Conservation (phyloP, 2,113 vertebrate genomes). For the Pelmatolapia mariae region DNA sequence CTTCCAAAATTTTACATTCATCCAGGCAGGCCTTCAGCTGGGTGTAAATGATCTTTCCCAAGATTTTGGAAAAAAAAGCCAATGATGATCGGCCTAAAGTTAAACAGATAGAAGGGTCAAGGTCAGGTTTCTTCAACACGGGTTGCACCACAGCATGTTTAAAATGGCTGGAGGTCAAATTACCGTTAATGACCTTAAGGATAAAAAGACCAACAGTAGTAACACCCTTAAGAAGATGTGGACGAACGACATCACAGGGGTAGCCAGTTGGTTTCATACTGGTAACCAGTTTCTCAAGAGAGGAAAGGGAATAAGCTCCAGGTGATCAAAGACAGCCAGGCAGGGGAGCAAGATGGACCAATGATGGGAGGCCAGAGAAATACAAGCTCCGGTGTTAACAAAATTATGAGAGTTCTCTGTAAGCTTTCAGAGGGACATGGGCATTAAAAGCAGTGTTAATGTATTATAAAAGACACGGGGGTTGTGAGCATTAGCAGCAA, state of each 20-base stretch:
- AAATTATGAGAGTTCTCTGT: neutral
- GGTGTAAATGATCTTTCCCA: neutral
- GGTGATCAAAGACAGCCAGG: neutral
- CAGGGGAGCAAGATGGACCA: neutral
- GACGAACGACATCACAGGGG: neutral
- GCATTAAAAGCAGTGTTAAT: neutral
- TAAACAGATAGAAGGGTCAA: neutral
- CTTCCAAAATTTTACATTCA: neutral
- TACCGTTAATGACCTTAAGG: neutral
- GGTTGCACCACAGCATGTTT: neutral
- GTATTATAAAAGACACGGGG: neutral
- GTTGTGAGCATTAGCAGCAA: neutral
- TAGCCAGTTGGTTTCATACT: neutral
- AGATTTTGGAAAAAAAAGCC: rapidly evolving
- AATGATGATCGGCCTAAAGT: neutral
- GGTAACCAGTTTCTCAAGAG: neutral
- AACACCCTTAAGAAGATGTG: neutral
- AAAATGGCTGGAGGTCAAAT: neutral
- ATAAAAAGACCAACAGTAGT: neutral
- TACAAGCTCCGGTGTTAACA: neutral
- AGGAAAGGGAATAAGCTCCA: neutral
- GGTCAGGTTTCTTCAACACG: neutral
- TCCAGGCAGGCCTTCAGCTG: neutral
- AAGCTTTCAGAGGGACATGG: neutral
- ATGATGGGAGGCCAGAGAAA: neutral